Percentiles rank a stretch among this genome's conserved stretches.
These are phyloP conservation scores for Acrobasis consociella DNA, from an alignment of 2,888 invertebrate species.

Conservation along the genomic window DNA sequence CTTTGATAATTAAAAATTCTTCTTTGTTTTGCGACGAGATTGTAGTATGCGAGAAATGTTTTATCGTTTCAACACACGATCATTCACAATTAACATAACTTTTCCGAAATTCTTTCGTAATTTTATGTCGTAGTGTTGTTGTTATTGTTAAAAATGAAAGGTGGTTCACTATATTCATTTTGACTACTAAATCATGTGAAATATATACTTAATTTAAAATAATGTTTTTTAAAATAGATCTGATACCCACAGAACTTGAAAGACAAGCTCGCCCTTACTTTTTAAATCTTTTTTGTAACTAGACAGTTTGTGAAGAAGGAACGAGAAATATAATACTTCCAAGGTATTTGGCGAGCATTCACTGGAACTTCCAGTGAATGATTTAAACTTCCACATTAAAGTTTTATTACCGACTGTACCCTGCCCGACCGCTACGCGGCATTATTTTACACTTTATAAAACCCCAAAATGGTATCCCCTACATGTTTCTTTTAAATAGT, in stretches of 20 bases:
- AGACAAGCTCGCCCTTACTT: not conserved
- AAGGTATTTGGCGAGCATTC: not conserved
- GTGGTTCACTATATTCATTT: too few relatives aligned
- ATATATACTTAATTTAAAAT: too few relatives aligned
- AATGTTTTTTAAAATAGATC: too few relatives aligned
- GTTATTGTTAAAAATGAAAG: too few relatives aligned
- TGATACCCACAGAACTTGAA: not conserved
- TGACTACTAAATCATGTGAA: too few relatives aligned
- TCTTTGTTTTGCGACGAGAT: constrained; percentile 66
- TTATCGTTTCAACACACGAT: constrained; percentile 66
- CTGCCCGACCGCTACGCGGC: constrained; percentile 25
- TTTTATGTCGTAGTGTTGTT: constrained; percentile 35
- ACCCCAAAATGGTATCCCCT: constrained; percentile 27
- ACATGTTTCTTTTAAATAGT: not conserved
- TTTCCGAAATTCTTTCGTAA: constrained; percentile 60
- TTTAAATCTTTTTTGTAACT: not conserved
- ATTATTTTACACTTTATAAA: constrained; percentile 32
- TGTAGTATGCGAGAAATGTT: constrained; percentile 64
- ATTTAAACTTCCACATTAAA: constrained; percentile 51
- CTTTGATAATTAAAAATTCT: constrained; percentile 75
- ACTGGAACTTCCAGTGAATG: constrained; percentile 39
- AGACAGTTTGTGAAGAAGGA: not conserved
- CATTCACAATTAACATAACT: constrained; percentile 53
- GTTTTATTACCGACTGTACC: constrained; percentile 40
- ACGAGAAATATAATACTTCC: not conserved